phyloP scores from a whole-genome alignment of 2,888 invertebrate species.

The Coronaproctus castanopsis region DNA sequence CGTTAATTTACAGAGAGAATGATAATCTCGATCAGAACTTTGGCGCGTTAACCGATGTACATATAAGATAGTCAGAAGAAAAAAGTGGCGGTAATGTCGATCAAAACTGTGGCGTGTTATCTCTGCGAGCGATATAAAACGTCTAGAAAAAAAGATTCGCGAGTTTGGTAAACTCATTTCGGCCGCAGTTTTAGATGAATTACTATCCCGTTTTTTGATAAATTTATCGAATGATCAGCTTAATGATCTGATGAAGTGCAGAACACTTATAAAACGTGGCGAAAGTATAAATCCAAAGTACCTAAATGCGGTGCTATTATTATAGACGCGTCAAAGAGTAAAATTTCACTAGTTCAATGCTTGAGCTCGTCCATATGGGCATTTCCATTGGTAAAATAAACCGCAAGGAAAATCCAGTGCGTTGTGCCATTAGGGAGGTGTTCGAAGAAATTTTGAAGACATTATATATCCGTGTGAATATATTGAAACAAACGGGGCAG shows the following conservation, averaged over 20 bases:
- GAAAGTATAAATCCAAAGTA: constrained; percentile 82
- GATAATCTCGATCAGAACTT: no score
- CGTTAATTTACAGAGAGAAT: no score
- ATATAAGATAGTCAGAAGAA: no score
- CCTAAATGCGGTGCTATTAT: constrained; percentile 94
- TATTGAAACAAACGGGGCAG: not conserved
- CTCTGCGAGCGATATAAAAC: no score
- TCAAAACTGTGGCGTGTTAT: no score
- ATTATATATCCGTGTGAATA: not conserved
- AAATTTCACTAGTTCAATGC: constrained; percentile 70
- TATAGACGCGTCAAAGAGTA: constrained; percentile 54
- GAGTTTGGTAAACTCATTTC: no score
- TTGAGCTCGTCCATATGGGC: constrained; percentile 88
- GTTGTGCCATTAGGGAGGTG: constrained; percentile 86
- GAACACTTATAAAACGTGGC: constrained; percentile 68
- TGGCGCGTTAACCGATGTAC: no score
- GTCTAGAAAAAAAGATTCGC: no score
- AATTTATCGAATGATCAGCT: no score
- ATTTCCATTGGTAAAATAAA: constrained; percentile 97
- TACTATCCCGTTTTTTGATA: no score
- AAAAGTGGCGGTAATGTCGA: no score
- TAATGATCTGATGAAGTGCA: constrained; percentile 52
- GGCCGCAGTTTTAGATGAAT: no score
- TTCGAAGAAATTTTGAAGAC: constrained; percentile 10
- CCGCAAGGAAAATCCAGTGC: constrained; percentile 75